Evolutionary conservation across 2,113 vertebrate genomes (phyloP), one percentile per base, ranked within the genome.

Genomic region (Oxyruncus cristatus): DNA sequence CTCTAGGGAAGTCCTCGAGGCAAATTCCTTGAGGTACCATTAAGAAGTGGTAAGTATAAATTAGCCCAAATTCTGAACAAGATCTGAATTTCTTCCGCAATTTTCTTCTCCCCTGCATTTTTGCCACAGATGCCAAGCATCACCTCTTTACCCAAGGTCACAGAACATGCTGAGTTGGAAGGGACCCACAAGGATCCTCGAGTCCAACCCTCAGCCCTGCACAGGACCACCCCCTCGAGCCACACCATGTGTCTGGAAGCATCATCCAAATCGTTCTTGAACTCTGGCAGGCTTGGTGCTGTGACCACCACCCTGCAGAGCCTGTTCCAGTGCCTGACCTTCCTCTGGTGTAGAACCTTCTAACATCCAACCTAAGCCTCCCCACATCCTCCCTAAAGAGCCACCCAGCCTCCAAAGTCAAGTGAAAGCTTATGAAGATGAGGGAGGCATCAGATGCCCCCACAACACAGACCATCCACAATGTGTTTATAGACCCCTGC

Each of bases 11-110:
- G 53, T 5, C 53, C 47, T 5, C 0, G 0, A 63, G 39, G 39
- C 24, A 55, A 58, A 82, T 55, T 30, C 59, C 55, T 53, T 37
- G 49, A 35, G 24, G 24, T 13, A 37, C 11, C 24, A 24, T 17
- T 27, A 61, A 27, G 59, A 61, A n/a, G 5, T 1, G 9, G 2
- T 3, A 44, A 32, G 0, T 1, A 55, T 14, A 53, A 55, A 19
- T 3, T 9, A 88, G 13, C 16, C 32, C 21, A 39, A 53, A n/a
- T 11, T 37, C 23, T 58, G 56, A 33, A 27, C 14, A 13, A 66
- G 23, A 67, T 14, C 19, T 14, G 8, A 33, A n/a, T 58, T 66
- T 46, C 17, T 77, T 49, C 53, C 39, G 11, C 70, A 39, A 37
- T 18, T 37, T 52, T 33, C 6, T 28, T 46, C 55, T 10, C 49